These are phyloP conservation scores for Myrmophylax atrothorax DNA, from an alignment of 2,113 vertebrate species.

Conservation along the genomic window DNA sequence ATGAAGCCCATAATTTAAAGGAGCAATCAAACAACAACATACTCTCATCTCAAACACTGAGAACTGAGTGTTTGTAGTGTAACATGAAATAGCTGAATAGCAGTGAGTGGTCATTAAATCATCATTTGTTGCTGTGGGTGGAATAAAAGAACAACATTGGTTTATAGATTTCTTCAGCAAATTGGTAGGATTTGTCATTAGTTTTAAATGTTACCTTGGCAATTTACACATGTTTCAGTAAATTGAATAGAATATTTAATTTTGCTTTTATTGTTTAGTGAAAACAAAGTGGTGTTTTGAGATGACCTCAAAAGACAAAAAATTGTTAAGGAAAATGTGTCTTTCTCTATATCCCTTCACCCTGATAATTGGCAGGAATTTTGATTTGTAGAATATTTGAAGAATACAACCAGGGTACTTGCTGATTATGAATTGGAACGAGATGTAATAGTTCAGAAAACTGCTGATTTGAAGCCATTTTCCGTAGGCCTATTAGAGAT, in stretches of 20 bases:
- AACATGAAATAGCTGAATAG: neutral
- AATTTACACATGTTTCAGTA: neutral
- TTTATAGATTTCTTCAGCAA: neutral
- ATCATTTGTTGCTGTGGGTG: neutral
- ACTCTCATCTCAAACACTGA: neutral
- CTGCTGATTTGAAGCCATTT: neutral
- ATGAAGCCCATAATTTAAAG: neutral
- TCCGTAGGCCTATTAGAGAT: neutral
- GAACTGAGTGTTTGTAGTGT: neutral
- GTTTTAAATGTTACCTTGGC: neutral
- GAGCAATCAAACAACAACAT: neutral
- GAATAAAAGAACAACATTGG: neutral
- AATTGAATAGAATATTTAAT: neutral
- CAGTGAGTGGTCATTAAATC: neutral
- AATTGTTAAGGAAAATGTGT: neutral
- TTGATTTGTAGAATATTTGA: neutral
- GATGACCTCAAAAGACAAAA: neutral
- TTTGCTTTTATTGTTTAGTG: neutral
- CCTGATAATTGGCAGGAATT: neutral
- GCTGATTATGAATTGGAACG: neutral
- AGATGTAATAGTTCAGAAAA: conserved; percentile 1
- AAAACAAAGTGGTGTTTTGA: neutral
- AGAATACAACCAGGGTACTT: neutral
- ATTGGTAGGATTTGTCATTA: neutral
- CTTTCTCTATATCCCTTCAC: neutral